Evolutionary conservation across 2,888 invertebrate genomes (phyloP), one percentile per base, ranked within the genome.

Genomic region (Rosalia funebris): DNA sequence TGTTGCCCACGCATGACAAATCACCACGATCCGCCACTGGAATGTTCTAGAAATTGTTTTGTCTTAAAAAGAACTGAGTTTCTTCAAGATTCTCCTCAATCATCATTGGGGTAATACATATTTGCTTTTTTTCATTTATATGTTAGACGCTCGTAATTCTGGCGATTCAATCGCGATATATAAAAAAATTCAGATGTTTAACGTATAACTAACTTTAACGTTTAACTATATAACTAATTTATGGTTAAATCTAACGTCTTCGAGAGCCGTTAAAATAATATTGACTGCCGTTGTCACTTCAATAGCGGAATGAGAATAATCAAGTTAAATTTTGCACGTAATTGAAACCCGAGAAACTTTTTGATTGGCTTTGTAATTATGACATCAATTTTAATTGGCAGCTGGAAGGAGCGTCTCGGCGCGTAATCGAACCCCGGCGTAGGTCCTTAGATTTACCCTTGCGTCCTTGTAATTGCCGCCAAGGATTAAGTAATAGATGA

Each of bases 321-420:
- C 72, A 74, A 75, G 75, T 75, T 75, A 68, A 74, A 77, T 77
- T 76, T 75, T 65, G 69, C 73, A 73, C 68, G 75, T 76, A 77
- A 79, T 78, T 77, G 73, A 70, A 77, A 67, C 69, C 72, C 63
- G 62, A 65, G 68, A 70, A 78, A 79, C 75, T 74, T 79, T 78
- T 76, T 78, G 77, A 77, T 78, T 79, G 78, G 78, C 76, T 79
- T 78, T 78, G 75, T 79, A 80, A 79, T 80, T 78, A 79, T 76
- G 74, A 75, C 77, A 79, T 79, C 79, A 79, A 77, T 80, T 79
- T 80, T 80, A 80, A 80, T 79, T 79, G 79, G 77, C 78, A 76
- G 73, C 65, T 71, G 66, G 63, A 64, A 68, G 61, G 67, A 67
- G 56, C 65, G 54, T n/a, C n/a, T n/a, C n/a, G n/a, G n/a, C n/a